phyloP scores from a whole-genome alignment of 1,140 invertebrate species.

The Solen grandis region DNA sequence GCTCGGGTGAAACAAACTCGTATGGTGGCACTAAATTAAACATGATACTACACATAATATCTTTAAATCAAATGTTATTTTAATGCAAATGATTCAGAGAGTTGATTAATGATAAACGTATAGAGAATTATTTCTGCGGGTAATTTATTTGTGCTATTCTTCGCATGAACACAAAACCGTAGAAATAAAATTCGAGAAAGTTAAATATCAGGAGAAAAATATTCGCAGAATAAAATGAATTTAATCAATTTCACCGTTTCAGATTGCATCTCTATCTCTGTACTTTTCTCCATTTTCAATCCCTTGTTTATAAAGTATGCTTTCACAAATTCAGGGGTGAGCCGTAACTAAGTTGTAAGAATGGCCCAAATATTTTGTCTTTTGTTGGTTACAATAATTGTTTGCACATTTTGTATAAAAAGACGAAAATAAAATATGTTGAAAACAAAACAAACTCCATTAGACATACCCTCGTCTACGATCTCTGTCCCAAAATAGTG shows the following conservation, averaged over 20 bases:
- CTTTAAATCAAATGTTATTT: neutral
- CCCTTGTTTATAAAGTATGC: too few relatives aligned
- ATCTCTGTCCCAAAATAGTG: slow-evolving; percentile 39
- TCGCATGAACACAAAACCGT: too few relatives aligned
- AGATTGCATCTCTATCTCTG: too few relatives aligned
- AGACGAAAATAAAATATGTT: too few relatives aligned
- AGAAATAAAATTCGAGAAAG: neutral
- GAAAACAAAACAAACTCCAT: neutral
- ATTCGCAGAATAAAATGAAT: too few relatives aligned
- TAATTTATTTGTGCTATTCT: neutral
- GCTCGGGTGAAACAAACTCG: slow-evolving; percentile 30
- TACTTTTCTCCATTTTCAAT: neutral
- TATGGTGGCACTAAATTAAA: slow-evolving; percentile 29
- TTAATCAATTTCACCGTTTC: too few relatives aligned
- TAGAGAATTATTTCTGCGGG: too few relatives aligned
- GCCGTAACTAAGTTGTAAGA: neutral
- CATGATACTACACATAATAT: neutral
- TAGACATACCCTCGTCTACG: slow-evolving; percentile 21
- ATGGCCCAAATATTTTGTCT: neutral
- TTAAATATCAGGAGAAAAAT: neutral
- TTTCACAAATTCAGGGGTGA: neutral
- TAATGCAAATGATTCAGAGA: neutral
- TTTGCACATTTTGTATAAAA: too few relatives aligned
- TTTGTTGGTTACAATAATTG: too few relatives aligned
- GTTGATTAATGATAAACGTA: too few relatives aligned